Evolutionary conservation across 2,113 vertebrate genomes (phyloP), one percentile per base, ranked within the genome.

Genomic region (Loxodonta africana): DNA sequence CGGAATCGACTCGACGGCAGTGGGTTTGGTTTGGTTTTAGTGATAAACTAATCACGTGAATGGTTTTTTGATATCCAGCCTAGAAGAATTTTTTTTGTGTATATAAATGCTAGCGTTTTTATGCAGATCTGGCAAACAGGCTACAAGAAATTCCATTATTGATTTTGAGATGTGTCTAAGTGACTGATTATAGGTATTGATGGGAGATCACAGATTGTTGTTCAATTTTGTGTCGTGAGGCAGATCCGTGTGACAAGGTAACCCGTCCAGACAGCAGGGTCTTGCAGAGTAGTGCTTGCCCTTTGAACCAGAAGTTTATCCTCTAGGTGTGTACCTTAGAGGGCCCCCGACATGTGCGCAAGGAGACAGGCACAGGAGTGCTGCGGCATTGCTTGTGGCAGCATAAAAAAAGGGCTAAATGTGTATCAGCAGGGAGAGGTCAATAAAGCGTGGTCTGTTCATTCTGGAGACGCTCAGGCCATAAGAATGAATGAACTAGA

Each of bases 361-460:
- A 26, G 90, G 25, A 20, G 44, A 6, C n/a, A 0, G 44, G 14
- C 14, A 26, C 1, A 4, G 14, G 46, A 5, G 21, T 8, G 2
- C 6, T 12, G 30, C 17, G 4, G 44, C 21, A 1, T 2, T 18
- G 3, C 5, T 11, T 62, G 4, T 9, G 44, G 0, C 2, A 12
- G 62, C 17, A 33, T 62, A 25, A 25, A 3, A 33, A 5, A 25
- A 18, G 57, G 25, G 17, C 20, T 18, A 11, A 15, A 3, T 26
- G 5, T 17, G 9, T 30, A 18, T 82, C 21, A 26, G 86, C 2
- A 7, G 21, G 60, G 46, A 33, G 17, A 4, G 10, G 6, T 4
- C 17, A 4, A 0, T 7, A 14, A 21, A 8, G 23, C 11, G 67
- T 2, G 9, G 12, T 14, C 51, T 26, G 5, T n/a, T 30, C 20